Conservation (phyloP, 1,140 invertebrate genomes). For the Lethrus apterus region DNA sequence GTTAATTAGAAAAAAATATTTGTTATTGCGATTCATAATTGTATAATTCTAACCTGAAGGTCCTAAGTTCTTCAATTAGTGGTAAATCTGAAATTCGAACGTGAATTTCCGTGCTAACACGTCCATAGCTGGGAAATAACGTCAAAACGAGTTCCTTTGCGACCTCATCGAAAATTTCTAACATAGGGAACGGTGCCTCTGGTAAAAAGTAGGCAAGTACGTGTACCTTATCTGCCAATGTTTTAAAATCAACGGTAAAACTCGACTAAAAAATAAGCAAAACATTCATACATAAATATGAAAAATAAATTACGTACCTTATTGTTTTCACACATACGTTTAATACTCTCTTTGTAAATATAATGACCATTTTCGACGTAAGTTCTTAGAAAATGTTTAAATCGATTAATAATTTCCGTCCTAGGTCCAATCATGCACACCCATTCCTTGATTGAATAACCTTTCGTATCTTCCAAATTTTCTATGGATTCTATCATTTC, state of each 20-base stretch:
- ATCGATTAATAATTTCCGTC: conserved; percentile 94
- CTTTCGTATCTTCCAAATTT: conserved; percentile 94
- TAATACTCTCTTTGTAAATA: conserved; percentile 88
- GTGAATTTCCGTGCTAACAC: conserved; percentile 88
- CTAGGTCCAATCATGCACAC: conserved; percentile 91
- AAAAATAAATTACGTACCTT: conserved; percentile 36
- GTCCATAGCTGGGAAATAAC: conserved; percentile 94
- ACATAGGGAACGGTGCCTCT: conserved; percentile 93
- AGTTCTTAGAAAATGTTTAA: conserved; percentile 91
- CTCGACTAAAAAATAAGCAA: conserved; percentile 54
- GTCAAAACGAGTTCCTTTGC: conserved; percentile 89
- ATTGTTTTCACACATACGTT: conserved; percentile 91
- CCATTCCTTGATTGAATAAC: conserved; percentile 89
- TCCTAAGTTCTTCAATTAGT: conserved; percentile 90
- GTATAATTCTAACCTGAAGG: conserved; percentile 59
- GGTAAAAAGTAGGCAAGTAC: conserved; percentile 94
- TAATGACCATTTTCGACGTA: conserved; percentile 79
- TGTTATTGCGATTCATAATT: no score
- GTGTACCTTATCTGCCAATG: conserved; percentile 83
- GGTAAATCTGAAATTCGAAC: conserved; percentile 93
- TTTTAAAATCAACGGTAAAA: conserved; percentile 90
- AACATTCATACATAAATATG: conserved; percentile 10
- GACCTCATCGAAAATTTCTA: conserved; percentile 92
- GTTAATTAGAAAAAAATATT: conserved; percentile 10
- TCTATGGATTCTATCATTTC: conserved; percentile 95